Base-by-base conservation (phyloP, 2,113 vertebrate genomes). In the Megaleporinus macrocephalus region DNA sequence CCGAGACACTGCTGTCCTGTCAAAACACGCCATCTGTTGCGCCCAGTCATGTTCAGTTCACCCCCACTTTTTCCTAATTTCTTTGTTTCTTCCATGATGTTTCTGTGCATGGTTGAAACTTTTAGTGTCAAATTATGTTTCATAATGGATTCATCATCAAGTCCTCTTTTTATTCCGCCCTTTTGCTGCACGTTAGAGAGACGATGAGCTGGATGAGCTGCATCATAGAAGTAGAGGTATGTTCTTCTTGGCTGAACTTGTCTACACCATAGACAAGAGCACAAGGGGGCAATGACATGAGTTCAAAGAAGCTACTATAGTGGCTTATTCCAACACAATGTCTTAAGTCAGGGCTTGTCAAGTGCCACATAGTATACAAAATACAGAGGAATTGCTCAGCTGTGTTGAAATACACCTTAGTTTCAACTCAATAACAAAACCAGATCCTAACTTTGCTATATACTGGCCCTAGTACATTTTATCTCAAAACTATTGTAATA, bases 211-310 rank as follows among this genome's bases (percentile, higher is more conserved):
- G 75, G 82, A 82, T 70, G 83, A 89, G 86, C 84, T 86, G 86
- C 89, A 59, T 69, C 88, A 61, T 76, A 85, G 75, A 59, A 78
- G 84, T 80, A 81, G 82, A 91, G 91, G 90, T 90, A 85, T 73
- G 90, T 88, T 65, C 13, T 62, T 78, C 33, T 36, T 29, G 14
- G 47, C 33, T 51, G 29, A 71, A 18, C 65, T 22, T 36, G 30
- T 55, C 2, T 61, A 15, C 29, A 59, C 11, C 41, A 9, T 10
- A 14, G 2, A 24, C 20, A 24, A 61, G 15, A 26, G 20, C n/a
- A 11, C 14, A 80, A 14, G 70, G n/a, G 1, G 1, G 13, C n/a
- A 26, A 20, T 61, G n/a, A 26, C 55, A 59, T 59, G 22, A 77
- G 75, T 30, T 12, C 71, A 68, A 30, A 49, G 30, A 69, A 41